phyloP scores from a whole-genome alignment of 2,113 vertebrate species.

The Hiodon alosoides region DNA sequence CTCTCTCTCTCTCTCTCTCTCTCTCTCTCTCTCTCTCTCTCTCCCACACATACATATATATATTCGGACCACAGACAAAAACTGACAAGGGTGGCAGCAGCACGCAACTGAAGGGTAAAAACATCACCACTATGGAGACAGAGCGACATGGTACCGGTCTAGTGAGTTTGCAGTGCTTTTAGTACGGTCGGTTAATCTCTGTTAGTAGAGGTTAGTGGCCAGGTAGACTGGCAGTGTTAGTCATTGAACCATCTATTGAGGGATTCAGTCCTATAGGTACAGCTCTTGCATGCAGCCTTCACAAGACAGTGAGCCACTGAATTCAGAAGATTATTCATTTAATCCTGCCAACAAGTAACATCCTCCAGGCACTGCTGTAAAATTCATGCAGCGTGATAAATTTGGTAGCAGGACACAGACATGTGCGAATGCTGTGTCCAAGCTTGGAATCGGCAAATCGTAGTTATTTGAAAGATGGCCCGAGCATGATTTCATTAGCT shows the following conservation, averaged over 20 bases:
- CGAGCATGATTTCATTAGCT: not conserved
- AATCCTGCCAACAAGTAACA: not conserved
- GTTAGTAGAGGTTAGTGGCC: constrained; percentile 24
- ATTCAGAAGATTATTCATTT: not conserved
- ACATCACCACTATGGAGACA: not conserved
- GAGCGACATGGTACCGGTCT: not conserved
- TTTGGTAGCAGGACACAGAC: no score
- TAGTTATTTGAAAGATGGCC: no score
- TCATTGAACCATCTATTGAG: constrained; percentile 1
- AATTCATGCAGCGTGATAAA: not conserved
- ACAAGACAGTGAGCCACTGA: not conserved
- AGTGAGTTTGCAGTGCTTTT: constrained; percentile 13
- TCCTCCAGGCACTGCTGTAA: not conserved
- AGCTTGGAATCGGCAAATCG: not conserved
- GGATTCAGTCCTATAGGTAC: not conserved
- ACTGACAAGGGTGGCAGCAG: not conserved
- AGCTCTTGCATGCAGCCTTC: constrained; percentile 7
- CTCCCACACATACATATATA: not conserved
- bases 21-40: not conserved
- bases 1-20: not conserved
- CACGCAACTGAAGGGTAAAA: not conserved
- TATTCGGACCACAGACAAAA: not conserved
- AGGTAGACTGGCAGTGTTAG: constrained; percentile 15
- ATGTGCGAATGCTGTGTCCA: not conserved
- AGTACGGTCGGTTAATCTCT: constrained; percentile 20